Evolutionary conservation across 2,888 invertebrate species (phyloP).

Genomic region (Hyposoter didymator): DNA sequence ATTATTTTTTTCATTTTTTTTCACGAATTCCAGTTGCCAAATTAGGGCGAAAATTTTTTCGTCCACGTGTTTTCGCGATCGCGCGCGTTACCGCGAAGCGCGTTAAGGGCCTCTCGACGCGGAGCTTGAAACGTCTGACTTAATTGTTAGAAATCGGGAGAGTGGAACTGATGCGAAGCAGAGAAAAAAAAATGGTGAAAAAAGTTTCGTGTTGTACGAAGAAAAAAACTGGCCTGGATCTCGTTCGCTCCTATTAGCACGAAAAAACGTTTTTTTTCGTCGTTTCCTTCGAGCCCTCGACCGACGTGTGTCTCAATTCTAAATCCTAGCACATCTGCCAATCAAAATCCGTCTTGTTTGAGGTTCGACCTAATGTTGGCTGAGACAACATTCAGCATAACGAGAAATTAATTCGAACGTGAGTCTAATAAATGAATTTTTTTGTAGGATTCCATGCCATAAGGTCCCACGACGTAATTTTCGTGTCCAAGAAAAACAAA

Average conservation of each 20-base stretch:
- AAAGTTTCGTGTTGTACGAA: conserved; percentile 19
- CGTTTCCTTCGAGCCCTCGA: conserved; percentile 16
- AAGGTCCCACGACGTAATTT: neutral
- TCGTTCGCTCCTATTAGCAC: neutral
- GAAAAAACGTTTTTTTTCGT: conserved; percentile 13
- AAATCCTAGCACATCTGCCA: conserved; percentile 34
- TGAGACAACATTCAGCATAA: neutral
- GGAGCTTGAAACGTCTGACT: conserved; percentile 3
- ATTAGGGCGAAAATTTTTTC: conserved; percentile 73
- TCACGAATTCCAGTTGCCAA: conserved; percentile 61
- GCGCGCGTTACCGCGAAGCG: neutral
- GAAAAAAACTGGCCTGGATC: conserved; percentile 19
- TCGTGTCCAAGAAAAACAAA: neutral
- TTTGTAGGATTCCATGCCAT: neutral
- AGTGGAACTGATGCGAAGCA: conserved; percentile 73
- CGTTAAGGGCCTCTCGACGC: conserved; percentile 24
- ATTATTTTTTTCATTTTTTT: conserved; percentile 39
- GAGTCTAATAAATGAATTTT: neutral
- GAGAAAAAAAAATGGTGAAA: conserved; percentile 27
- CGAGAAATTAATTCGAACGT: neutral
- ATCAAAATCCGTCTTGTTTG: conserved; percentile 16
- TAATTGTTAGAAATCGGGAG: conserved; percentile 76
- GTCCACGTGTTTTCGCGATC: conserved; percentile 13
- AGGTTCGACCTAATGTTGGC: conserved; percentile 6
- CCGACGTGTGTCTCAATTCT: conserved; percentile 35